Base-by-base conservation (phyloP, 1,140 invertebrate species). In the Liolophura sinensis region DNA sequence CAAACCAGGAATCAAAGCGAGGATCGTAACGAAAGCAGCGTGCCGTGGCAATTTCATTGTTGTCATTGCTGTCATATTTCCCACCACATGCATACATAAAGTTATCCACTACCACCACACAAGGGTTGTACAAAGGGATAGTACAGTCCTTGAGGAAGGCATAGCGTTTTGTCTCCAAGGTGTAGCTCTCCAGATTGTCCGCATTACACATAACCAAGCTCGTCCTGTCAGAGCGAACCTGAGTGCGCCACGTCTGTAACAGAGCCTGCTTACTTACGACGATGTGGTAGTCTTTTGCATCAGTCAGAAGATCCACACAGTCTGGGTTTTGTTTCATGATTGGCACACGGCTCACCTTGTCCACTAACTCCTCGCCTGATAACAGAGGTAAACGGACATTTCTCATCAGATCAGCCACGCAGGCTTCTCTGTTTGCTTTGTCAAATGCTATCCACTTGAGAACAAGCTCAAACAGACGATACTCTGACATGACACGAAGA, bases 11-110 rank as follows among this genome's bases (percentile, higher is more conserved):
- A 65, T 83, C 83, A 68, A 80, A 83, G 20, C 82, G 70, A 1
- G 83, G 82, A 68, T 85, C 83, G 67, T 82, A 85, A 54, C 83
- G 67, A 66, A 83, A 85, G 65, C 82, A 85, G 22, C 82, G 62
- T 1, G 80, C 79, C 14, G 81, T 82, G 18, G 83, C 82, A 24
- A 83, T 83, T 55, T 83, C 80, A 73, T 81, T 83, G 69, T 78
- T 81, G 50, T 80, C 78, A 20, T 75, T 78, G 57, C 75, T 81
- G 67, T 85, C 82, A 66, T 82, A 83, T 60, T 83, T 83, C 6
- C 83, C 83, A 5, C 83, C 83, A 73, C 81, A 84, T 0, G 78
- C 79, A 64, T 85, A 85, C 78, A 85, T 77, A 60, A 84, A 85
- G 59, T 85, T 85, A 72, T 84, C 80, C 7, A 83, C 76, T 1